Evolutionary conservation across 1,140 invertebrate species (phyloP), one percentile per base, ranked within the genome.

Genomic region (Drosophila asahinai): DNA sequence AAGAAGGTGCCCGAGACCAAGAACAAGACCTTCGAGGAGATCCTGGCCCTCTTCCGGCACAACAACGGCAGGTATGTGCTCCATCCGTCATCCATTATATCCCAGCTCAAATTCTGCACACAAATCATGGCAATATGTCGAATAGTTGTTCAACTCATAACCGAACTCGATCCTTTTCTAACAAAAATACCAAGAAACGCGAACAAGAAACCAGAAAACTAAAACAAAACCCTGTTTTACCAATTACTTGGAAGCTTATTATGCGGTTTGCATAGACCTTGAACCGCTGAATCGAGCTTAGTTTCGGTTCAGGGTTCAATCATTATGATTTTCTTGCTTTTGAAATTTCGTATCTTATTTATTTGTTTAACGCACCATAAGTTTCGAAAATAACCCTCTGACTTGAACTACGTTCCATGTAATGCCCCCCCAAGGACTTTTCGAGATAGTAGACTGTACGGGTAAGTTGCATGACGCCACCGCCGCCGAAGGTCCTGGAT

Each of bases 1-100:
- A 97, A 97, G 94, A 98, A 98, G 95, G 98, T 99, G 93, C 98
- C 98, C 92, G 98, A 99, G 95, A 99, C 98, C 74, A 99, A 99
- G 95, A 99, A 99, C 94, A 98, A 98, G 95, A 99, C 98, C 75
- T 98, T 99, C 93, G 98, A 99, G 95, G 98, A 99, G 94, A 99
- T 99, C 93, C 95, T 97, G 92, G 97, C 97, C 78, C 94, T 98
- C 86, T 98, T 98, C 95, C 95, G 97, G 90, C 96, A 97, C 93
- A 96, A 96, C 89, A 97, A 97, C 93, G 96, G 96, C 94, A 97
- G 97, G 97, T 97, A 95, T 94, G 95, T 92, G n/a, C 12, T 11
- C 25, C 68, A 45, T 40, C 25, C 40, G 52, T 25, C 33, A 30
- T 45, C 9, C 14, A 43, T 47, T 22, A 47, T 30, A 57, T 27